Conservation (phyloP, 2,113 vertebrate genomes). For the Salvelinus fontinalis region DNA sequence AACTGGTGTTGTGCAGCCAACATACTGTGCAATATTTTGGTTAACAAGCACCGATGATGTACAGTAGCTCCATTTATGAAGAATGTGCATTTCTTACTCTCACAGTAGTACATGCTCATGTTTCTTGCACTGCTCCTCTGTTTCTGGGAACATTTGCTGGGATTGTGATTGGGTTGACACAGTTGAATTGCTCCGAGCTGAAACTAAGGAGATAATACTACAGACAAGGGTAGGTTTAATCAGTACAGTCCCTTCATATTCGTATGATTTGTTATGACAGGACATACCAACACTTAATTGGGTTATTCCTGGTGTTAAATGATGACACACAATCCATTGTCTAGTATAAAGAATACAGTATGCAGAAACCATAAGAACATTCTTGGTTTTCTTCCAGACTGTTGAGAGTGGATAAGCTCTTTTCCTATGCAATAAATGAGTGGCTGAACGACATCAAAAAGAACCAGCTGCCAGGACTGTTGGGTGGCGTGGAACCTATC, state of each 20-base stretch:
- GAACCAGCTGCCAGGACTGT: conserved; percentile 92
- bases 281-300: background rate
- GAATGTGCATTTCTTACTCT: background rate
- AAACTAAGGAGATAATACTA: conserved; percentile 93
- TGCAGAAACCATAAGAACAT: background rate
- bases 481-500: conserved; percentile 96
- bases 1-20: background rate
- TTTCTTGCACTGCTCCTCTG: conserved; percentile 8
- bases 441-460: conserved; percentile 98
- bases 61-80: too few species aligned
- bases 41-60: background rate
- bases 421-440: conserved; percentile 92
- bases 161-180: conserved; percentile 93
- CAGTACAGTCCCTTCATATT: background rate
- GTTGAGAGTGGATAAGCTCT: conserved; percentile 92
- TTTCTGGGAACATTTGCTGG: conserved; percentile 93
- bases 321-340: background rate
- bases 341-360: background rate
- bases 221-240: conserved; percentile 86
- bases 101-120: background rate
- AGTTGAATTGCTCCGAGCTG: conserved; percentile 94
- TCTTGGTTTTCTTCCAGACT: conserved; percentile 74
- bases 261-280: background rate
- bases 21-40: background rate
- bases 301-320: too few species aligned